A percentile compares a stretch with the other conserved stretches of the same genome.
Conservation (phyloP, 1,140 invertebrate species). For the Dinothrombium tinctorium region DNA sequence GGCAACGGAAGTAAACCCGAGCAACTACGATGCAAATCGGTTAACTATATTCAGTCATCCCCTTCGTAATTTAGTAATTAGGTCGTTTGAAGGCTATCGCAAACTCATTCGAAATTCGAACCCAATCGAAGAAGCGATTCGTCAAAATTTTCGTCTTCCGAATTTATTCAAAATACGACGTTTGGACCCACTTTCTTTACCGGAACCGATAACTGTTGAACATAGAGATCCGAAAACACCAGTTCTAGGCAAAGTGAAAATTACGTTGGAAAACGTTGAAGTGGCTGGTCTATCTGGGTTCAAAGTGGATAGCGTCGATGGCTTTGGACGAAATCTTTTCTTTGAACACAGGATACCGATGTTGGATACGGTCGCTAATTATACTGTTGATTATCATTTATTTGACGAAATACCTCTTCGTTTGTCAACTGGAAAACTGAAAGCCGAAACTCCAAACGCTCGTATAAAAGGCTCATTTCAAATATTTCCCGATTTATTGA, state of each 20-base stretch:
- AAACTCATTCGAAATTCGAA: not conserved
- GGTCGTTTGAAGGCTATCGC: slow-evolving; percentile 4
- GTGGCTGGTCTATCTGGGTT: slow-evolving; percentile 3
- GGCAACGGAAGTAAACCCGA: too few relatives aligned
- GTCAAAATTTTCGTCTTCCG: not conserved
- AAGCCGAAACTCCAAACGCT: slow-evolving; percentile 3
- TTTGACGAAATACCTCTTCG: slow-evolving; percentile 3
- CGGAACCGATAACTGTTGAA: not conserved
- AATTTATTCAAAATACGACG: not conserved
- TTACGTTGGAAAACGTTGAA: not conserved
- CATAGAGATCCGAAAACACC: slow-evolving; percentile 4
- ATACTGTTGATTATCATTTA: slow-evolving; percentile 6
- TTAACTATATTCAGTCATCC: too few relatives aligned
- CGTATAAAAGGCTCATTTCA: slow-evolving; percentile 2
- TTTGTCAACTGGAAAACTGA: not conserved
- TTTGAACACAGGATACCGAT: slow-evolving; percentile 2
- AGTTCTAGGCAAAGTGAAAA: slow-evolving; percentile 1
- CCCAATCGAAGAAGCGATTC: not conserved
- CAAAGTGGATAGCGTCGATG: not conserved
- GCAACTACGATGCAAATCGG: too few relatives aligned
- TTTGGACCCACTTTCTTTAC: not conserved
- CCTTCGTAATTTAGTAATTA: slow-evolving; percentile 3
- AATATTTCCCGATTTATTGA: slow-evolving; percentile 4
- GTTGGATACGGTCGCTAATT: slow-evolving; percentile 2
- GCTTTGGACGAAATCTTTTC: not conserved